Evolutionary conservation across 2,888 invertebrate genomes (phyloP).

Genomic region (Agrilus mali): DNA sequence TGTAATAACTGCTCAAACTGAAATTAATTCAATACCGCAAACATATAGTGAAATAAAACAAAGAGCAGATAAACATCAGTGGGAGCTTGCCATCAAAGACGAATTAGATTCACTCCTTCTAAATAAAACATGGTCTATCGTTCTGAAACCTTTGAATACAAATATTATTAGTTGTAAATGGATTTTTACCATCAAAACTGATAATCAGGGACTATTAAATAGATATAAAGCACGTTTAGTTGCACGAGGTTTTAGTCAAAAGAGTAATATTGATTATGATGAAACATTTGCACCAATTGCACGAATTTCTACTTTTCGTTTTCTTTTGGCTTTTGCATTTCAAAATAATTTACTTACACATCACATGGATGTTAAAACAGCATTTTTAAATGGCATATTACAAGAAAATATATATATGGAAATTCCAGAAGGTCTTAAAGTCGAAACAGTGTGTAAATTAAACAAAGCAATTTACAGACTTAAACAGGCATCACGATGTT

Average conservation of each 20-base stretch:
- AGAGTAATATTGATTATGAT: constrained; percentile 5
- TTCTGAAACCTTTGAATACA: no score
- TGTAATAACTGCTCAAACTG: no score
- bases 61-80: no score
- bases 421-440: constrained; percentile 9
- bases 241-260: constrained; percentile 15
- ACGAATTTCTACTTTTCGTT: constrained; percentile 8
- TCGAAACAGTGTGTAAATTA: constrained; percentile 11
- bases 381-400: constrained; percentile 17
- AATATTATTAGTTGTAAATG: no score
- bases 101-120: no score
- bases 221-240: constrained; percentile 14
- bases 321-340: constrained; percentile 11
- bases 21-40: no score
- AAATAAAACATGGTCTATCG: no score
- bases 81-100: no score
- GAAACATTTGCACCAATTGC: constrained; percentile 12
- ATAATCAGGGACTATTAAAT: no score
- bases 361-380: constrained; percentile 18
- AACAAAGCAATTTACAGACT: constrained; percentile 18
- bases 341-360: constrained; percentile 13
- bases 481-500: constrained; percentile 14
- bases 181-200: no score
- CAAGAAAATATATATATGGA: constrained; percentile 16
- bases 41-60: no score